phyloP scores from a whole-genome alignment of 2,888 invertebrate genomes.

The Phyto melanocephala region DNA sequence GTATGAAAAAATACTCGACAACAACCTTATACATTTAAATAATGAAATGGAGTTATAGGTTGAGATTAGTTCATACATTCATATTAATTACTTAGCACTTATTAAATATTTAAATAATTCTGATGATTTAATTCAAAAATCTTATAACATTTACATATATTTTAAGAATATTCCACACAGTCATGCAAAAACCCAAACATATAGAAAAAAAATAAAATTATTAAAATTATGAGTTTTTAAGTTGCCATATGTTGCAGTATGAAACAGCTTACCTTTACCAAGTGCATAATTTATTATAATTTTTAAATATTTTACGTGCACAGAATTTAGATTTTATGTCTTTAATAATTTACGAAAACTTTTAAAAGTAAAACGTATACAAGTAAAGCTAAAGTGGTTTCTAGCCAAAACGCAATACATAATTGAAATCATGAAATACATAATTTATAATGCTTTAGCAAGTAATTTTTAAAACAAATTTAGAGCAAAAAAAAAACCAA shows the following conservation, averaged over 20 bases:
- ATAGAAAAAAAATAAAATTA: neutral
- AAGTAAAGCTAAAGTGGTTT: slow-evolving; percentile 6
- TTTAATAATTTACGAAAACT: neutral
- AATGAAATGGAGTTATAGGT: too few species aligned
- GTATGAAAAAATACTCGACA: too few species aligned
- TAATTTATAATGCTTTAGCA: slow-evolving; percentile 6
- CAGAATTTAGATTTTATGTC: neutral
- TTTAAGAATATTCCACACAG: too few species aligned
- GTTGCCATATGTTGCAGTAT: neutral
- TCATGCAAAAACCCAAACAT: neutral
- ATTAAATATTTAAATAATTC: too few species aligned
- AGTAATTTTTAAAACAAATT: neutral
- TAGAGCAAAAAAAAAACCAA: neutral
- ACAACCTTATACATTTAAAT: too few species aligned
- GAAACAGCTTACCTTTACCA: neutral
- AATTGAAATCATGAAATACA: neutral
- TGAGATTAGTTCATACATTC: too few species aligned
- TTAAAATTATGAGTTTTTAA: neutral
- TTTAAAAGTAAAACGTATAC: neutral
- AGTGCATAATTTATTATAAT: neutral
- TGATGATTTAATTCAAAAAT: too few species aligned
- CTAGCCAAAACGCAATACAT: neutral
- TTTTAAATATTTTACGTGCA: too few species aligned
- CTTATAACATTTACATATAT: too few species aligned
- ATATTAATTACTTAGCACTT: too few species aligned